These are phyloP conservation scores for Vipera latastei DNA, from an alignment of 2,797 vertebrate genomes.

Conservation along the genomic window DNA sequence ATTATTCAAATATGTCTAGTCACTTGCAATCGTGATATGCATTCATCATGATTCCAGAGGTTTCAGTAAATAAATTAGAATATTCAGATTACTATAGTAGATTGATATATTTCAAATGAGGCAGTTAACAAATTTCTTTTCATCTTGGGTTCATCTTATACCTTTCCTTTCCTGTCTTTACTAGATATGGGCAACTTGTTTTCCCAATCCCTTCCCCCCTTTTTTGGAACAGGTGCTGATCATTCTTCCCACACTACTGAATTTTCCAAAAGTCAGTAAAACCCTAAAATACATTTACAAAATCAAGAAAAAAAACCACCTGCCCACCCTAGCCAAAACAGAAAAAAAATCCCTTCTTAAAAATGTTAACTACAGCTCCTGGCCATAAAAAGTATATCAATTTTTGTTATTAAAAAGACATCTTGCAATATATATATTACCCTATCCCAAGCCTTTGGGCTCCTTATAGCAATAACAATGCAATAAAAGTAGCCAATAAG, in stretches of 20 bases:
- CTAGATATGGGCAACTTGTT: neutral
- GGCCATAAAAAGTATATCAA: neutral
- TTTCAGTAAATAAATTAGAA: neutral
- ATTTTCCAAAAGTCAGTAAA: neutral
- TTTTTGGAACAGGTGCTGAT: neutral
- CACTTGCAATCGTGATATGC: neutral
- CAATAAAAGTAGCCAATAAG: neutral
- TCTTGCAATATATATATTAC: neutral
- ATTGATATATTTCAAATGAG: neutral
- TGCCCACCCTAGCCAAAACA: neutral
- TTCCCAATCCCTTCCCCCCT: neutral
- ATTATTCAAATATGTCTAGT: neutral
- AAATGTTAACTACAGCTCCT: neutral
- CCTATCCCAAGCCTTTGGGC: neutral
- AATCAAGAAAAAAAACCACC: neutral
- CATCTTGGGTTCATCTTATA: neutral
- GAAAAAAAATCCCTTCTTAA: neutral
- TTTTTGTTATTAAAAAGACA: neutral
- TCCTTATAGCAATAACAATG: neutral
- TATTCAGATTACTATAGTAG: neutral
- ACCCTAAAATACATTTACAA: neutral
- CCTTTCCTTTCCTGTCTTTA: neutral
- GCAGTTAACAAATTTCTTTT: neutral
- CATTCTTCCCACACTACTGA: neutral
- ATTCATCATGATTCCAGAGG: neutral